Percentiles rank a stretch among this genome's conserved stretches.
Conservation (phyloP, 1,140 invertebrate genomes). For the Ostrea denselamellosa region DNA sequence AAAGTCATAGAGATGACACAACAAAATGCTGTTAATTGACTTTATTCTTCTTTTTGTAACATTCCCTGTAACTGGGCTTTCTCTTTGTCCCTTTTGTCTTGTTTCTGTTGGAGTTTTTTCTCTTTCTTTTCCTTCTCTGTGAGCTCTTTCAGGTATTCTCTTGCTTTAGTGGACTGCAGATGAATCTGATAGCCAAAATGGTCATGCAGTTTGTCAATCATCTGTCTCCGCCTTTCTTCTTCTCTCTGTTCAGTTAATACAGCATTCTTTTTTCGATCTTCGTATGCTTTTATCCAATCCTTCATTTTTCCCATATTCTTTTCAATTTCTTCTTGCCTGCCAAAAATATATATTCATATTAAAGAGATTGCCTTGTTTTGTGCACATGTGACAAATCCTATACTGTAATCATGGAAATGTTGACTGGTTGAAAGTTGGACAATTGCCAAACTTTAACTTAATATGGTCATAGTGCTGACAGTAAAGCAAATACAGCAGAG, state of each 20-base stretch:
- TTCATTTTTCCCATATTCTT: constrained; percentile 17
- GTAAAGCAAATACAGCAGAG: too few relatives aligned
- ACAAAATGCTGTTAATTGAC: background rate
- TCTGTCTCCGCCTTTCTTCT: background rate
- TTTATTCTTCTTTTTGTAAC: constrained; percentile 2
- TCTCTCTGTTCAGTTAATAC: background rate
- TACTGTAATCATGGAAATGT: too few relatives aligned
- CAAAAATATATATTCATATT: background rate
- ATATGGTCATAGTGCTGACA: too few relatives aligned
- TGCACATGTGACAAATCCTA: too few relatives aligned
- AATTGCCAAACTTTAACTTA: too few relatives aligned
- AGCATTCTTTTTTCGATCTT: constrained; percentile 1
- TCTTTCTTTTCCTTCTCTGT: constrained; percentile 3
- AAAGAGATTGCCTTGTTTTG: background rate
- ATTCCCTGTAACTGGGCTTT: background rate
- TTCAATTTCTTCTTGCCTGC: background rate
- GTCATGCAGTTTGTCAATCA: background rate
- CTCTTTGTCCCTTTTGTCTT: background rate
- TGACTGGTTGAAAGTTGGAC: too few relatives aligned
- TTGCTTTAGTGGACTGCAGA: background rate
- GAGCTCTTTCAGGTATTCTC: background rate
- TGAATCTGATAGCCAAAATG: constrained; percentile 2
- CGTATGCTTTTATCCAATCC: constrained; percentile 12
- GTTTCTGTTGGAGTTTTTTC: constrained; percentile 1
- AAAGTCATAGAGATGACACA: too few relatives aligned